Percentiles rank a stretch among this genome's conserved stretches.
Conservation (phyloP, 2,888 invertebrate genomes). For the Plebejus anna region DNA sequence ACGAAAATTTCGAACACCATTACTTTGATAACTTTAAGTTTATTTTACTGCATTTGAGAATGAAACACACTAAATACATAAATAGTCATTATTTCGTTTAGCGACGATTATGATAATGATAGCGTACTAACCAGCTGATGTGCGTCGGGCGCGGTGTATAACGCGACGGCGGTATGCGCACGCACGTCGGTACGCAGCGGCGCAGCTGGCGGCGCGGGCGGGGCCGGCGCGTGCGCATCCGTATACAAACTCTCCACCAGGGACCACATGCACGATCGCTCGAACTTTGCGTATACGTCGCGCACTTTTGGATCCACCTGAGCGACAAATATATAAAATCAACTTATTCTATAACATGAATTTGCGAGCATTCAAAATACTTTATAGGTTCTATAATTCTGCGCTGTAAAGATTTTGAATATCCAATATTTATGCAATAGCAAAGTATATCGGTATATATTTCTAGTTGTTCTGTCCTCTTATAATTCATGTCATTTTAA, state of each 20-base stretch:
- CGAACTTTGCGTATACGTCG: constrained; percentile 90
- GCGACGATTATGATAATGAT: neutral
- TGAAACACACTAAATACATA: no score
- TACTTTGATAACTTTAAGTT: neutral
- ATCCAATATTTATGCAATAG: no score
- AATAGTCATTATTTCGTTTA: no score
- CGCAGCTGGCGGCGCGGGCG: constrained; percentile 44
- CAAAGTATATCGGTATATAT: no score
- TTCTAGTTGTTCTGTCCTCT: no score
- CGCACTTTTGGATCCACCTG: constrained; percentile 68
- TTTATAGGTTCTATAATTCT: no score
- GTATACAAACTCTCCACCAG: constrained; percentile 85
- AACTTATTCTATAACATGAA: neutral
- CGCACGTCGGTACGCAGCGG: constrained; percentile 42
- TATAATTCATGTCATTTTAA: no score
- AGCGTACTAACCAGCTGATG: constrained; percentile 52
- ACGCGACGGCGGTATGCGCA: constrained; percentile 45
- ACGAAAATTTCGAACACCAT: no score
- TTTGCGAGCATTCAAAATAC: neutral
- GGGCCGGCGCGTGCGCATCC: constrained; percentile 57
- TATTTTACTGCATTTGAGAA: no score
- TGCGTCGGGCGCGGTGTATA: constrained; percentile 58
- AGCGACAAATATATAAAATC: neutral
- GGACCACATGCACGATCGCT: constrained; percentile 88
- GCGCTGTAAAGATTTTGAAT: no score